A percentile compares a stretch with the other conserved stretches of the same genome.
phyloP scores from a whole-genome alignment of 2,888 invertebrate species.

The Epiblema foenella region DNA sequence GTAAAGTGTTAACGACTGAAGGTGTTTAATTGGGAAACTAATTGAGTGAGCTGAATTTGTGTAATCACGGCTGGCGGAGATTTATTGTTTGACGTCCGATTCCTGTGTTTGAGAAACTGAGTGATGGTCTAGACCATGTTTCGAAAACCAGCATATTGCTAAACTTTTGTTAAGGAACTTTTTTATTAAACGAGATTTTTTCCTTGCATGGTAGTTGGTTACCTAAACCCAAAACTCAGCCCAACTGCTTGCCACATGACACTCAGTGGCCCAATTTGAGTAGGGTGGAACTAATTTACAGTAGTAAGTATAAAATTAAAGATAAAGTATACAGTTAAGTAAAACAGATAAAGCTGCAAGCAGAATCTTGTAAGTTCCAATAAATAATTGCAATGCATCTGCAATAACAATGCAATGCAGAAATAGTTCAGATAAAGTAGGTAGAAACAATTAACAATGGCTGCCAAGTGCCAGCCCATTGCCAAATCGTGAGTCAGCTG shows the following conservation, averaged over 20 bases:
- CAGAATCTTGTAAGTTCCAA: slow-evolving; percentile 11
- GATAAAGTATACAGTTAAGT: no score
- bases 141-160: no score
- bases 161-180: no score
- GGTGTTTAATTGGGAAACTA: slow-evolving; percentile 15
- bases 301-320: no score
- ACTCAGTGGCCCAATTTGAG: no score
- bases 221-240: no score
- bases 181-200: no score
- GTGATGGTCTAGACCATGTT: neutral
- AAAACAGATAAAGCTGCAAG: slow-evolving; percentile 9
- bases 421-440: slow-evolving; percentile 46
- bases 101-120: neutral
- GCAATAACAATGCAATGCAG: slow-evolving; percentile 36
- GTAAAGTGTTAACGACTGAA: slow-evolving; percentile 22
- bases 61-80: neutral
- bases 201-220: no score
- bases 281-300: no score
- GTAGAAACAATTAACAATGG: slow-evolving; percentile 51
- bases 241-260: no score
- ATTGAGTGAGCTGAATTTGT: neutral
- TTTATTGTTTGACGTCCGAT: neutral
- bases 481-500: slow-evolving; percentile 49
- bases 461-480: slow-evolving; percentile 38
- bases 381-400: slow-evolving; percentile 30